phyloP scores from a whole-genome alignment of 2,113 vertebrate genomes.

The Cromileptes altivelis region DNA sequence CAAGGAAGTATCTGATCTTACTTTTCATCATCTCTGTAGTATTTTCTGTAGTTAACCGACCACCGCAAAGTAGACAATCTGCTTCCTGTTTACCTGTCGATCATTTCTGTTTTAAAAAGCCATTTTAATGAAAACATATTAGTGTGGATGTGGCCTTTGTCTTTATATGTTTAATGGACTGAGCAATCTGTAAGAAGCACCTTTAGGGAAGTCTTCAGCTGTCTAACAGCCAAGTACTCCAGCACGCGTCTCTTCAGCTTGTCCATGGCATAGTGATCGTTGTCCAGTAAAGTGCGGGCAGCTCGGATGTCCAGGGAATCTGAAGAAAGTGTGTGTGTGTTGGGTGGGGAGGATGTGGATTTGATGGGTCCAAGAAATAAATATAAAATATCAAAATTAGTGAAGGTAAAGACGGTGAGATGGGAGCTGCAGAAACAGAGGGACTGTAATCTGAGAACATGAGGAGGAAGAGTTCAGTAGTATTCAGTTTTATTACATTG shows the following conservation, averaged over 20 bases:
- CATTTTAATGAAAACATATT: no score
- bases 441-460: neutral
- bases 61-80: no score
- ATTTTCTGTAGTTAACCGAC: no score
- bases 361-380: neutral
- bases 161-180: no score
- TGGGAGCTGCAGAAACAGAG: neutral
- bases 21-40: no score
- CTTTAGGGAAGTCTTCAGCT: conserved; percentile 94
- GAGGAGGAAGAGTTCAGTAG: no score
- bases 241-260: conserved; percentile 96
- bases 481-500: neutral
- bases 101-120: no score
- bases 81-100: no score
- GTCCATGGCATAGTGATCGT: conserved; percentile 97
- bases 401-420: neutral
- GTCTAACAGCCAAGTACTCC: conserved; percentile 96
- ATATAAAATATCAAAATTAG: neutral
- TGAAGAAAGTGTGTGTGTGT: conserved; percentile 60
- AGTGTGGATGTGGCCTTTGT: no score
- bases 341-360: neutral
- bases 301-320: conserved; percentile 95
- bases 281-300: conserved; percentile 93
- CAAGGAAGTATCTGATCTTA: no score
- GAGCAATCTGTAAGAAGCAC: conserved; percentile 23